Evolutionary conservation across 2,113 vertebrate genomes (phyloP), one percentile per base, ranked within the genome.

Genomic region (Vulpes lagopus): DNA sequence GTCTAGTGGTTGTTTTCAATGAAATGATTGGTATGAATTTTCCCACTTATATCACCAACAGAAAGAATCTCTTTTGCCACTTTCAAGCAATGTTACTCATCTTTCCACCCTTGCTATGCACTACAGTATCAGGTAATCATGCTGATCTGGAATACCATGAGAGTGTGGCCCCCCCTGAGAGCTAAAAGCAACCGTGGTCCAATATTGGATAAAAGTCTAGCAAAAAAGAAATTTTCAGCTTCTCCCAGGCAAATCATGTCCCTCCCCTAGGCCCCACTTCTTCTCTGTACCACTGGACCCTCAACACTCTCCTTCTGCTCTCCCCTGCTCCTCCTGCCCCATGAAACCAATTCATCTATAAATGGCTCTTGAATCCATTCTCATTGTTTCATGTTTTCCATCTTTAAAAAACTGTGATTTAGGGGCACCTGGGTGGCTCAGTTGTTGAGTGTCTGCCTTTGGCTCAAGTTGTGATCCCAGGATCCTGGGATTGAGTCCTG

Each of bases 321-420:
- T 49, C 27, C 5, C 30, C n/a, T 69, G 12, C 62, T 23, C 4
- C 55, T 20, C 15, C 0, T 2, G 11, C 55, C 43, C 25, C 35
- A 12, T 23, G 38, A 87, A 81, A 65, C 59, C 69, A 95, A 6
- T 16, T 27, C 43, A 71, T 57, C 55, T 30, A 19, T 9, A 55
- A 65, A 78, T 65, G 43, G 49, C 25, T 94, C 57, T 96, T 78
- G 53, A 87, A 53, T 38, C 59, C 23, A 51, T 76, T 57, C 81
- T 92, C 27, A 10, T 69, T n/a, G 95, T 86, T 95, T 97, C 93
- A 91, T 89, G 64, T 57, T 94, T 96, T 76, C 32, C 62, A 93
- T 60, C 78, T 84, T 86, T 43, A 91, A 94, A 97, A 89, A 57
- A 93, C 59, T 43, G 43, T 43, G 43, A 43, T 43, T 43, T 43